Percentiles rank a stretch among this genome's conserved stretches.
Evolutionary conservation across 1,140 invertebrate genomes (phyloP).

Genomic region (Thaumetopoea pityocampa): DNA sequence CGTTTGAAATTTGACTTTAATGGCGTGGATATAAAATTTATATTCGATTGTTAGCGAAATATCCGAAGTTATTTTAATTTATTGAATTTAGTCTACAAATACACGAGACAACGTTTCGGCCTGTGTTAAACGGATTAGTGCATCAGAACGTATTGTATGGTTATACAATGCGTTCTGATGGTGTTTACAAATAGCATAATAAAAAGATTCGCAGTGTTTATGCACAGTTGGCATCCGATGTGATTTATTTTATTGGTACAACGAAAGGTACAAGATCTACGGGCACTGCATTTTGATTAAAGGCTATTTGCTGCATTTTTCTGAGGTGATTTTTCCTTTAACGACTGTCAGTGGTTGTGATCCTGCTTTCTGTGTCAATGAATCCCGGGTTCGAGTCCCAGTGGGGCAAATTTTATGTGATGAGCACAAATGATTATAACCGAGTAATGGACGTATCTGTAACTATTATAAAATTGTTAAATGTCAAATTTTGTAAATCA

Average conservation of each 20-base stretch:
- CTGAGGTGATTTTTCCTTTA: no score
- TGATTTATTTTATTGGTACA: slow-evolving; percentile 48
- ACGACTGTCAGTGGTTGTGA: no score
- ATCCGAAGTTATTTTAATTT: slow-evolving; percentile 33
- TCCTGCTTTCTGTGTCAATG: no score
- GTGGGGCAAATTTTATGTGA: no score
- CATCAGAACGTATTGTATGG: slow-evolving; percentile 54
- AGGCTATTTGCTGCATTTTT: no score
- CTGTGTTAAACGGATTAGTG: slow-evolving; percentile 48
- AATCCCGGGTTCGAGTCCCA: no score
- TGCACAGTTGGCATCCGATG: slow-evolving; percentile 20
- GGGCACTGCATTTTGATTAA: slow-evolving; percentile 9
- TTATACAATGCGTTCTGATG: no score
- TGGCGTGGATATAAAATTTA: slow-evolving; percentile 26
- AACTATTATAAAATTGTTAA: no score
- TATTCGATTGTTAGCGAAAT: slow-evolving; percentile 23
- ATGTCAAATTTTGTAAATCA: no score
- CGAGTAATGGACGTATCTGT: no score
- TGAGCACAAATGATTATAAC: no score
- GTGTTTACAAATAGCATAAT: slow-evolving; percentile 34
- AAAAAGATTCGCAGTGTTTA: slow-evolving; percentile 37
- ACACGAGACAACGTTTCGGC: slow-evolving; percentile 44
- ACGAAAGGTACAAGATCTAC: slow-evolving; percentile 37
- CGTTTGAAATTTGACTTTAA: slow-evolving; percentile 47
- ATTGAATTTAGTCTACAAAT: slow-evolving; percentile 42